Base-by-base conservation (phyloP, 2,888 invertebrate genomes). In the Taphrorychus bicolor region DNA sequence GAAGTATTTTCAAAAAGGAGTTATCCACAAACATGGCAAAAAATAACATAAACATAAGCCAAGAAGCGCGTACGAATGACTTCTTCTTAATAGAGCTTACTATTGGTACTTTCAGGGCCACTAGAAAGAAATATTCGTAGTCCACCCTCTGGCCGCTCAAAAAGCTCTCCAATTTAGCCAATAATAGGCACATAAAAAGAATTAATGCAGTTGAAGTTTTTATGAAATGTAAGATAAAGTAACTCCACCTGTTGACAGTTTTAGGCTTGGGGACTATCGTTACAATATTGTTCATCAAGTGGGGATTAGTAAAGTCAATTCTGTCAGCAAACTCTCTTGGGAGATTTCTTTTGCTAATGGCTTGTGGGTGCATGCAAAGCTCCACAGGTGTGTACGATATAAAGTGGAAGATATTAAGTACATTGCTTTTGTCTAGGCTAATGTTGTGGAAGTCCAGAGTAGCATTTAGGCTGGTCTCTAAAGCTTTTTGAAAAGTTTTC, bases 221-320 rank as follows among this genome's bases (percentile, higher is more conserved):
- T 7, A 42, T 54, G 17, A 54, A 45, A 48, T 45, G 18, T 22
- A 42, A 52, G 32, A 62, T 40, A n/a, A 19, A 23, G 1, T 54
- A 9, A 3, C 23, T 24, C 32, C 42, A 62, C 9, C n/a, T 48
- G 2, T 52, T 14, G 7, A 24, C 11, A 16, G 4, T 22, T 32
- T 24, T 54, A 5, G 61, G 23, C 45, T 62, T 54, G 5, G 61
- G 61, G 5, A 62, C 61, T 21, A 54, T 18, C 16, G 24, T 24
- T 4, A 62, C 24, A 1, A 54, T 22, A 24, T 62, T 62, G 22
- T 62, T 54, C 14, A 62, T 62, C 54, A 62, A 41, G 18, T 62
- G 61, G n/a, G 61, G 61, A 40, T 54, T 53, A 9, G 61, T 21
- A 45, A 62, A 54, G 19, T 62, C 54, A 7, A 62, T 24, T 42